These are phyloP conservation scores for Thalpophila matura DNA, from an alignment of 2,888 invertebrate genomes.

Conservation along the genomic window DNA sequence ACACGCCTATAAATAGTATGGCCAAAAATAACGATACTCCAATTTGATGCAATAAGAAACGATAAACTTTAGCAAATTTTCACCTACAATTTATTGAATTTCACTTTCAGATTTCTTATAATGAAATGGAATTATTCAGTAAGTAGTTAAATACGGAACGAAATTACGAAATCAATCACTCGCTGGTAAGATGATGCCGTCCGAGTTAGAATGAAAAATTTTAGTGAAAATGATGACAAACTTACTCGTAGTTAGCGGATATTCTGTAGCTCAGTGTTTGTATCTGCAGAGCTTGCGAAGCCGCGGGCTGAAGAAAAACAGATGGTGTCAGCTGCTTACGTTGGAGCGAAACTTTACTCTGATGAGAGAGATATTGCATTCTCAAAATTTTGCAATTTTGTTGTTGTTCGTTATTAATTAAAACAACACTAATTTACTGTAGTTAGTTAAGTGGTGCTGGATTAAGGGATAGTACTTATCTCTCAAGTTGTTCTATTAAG, in stretches of 20 bases:
- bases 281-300: conserved; percentile 2
- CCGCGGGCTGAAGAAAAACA: conserved; percentile 37
- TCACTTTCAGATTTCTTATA: conserved; percentile 26
- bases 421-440: not conserved
- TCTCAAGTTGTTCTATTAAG: not conserved
- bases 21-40: not conserved
- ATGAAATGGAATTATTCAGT: conserved; percentile 52
- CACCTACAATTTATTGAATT: conserved; percentile 20
- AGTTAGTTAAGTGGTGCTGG: not conserved
- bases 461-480: not conserved
- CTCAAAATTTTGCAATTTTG: conserved; percentile 16
- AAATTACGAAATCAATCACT: conserved; percentile 45
- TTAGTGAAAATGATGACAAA: conserved; percentile 38
- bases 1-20: not conserved
- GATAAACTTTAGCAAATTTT: not conserved
- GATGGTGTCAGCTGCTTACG: conserved; percentile 34
- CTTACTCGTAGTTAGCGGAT: conserved; percentile 15
- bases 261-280: conserved; percentile 21
- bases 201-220: conserved; percentile 25
- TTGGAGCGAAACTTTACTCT: conserved; percentile 19
- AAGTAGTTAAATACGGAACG: conserved; percentile 38
- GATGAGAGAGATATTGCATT: conserved; percentile 23
- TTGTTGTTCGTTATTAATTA: conserved; percentile 9
- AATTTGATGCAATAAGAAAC: not conserved
- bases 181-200: conserved; percentile 17